Conservation (phyloP, 2,113 vertebrate species). For the Leptosomus discolor region DNA sequence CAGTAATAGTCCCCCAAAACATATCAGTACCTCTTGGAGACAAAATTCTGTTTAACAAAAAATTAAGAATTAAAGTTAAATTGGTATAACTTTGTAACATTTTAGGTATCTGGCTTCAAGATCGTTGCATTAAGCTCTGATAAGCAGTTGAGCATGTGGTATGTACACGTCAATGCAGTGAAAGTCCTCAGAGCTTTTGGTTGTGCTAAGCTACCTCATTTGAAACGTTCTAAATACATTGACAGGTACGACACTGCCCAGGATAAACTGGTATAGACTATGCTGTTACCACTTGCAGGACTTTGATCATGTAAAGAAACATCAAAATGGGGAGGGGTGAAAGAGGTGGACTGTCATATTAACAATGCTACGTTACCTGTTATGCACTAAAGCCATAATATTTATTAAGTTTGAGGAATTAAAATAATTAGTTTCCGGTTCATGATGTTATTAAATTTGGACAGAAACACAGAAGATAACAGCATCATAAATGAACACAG, state of each 20-base stretch:
- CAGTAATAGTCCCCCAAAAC: background rate
- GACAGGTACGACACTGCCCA: background rate
- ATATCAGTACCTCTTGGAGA: background rate
- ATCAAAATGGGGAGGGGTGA: background rate
- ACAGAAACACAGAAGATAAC: background rate
- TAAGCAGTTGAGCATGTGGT: background rate
- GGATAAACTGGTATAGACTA: background rate
- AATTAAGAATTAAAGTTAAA: background rate
- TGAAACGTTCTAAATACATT: fast-evolving
- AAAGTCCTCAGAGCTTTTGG: background rate
- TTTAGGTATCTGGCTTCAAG: background rate
- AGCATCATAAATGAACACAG: background rate
- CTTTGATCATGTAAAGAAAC: background rate
- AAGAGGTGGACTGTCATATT: background rate
- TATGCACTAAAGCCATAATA: background rate
- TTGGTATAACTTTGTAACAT: background rate
- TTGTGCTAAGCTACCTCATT: background rate
- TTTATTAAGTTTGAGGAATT: background rate
- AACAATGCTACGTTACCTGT: background rate
- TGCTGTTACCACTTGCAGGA: background rate
- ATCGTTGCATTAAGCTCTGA: background rate
- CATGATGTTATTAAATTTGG: background rate
- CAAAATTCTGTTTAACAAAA: background rate
- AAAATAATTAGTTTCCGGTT: background rate
- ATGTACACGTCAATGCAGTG: background rate